Percentiles rank a stretch among this genome's conserved stretches.
These are phyloP conservation scores for Phengaris arion DNA, from an alignment of 2,888 invertebrate species.

Conservation along the genomic window DNA sequence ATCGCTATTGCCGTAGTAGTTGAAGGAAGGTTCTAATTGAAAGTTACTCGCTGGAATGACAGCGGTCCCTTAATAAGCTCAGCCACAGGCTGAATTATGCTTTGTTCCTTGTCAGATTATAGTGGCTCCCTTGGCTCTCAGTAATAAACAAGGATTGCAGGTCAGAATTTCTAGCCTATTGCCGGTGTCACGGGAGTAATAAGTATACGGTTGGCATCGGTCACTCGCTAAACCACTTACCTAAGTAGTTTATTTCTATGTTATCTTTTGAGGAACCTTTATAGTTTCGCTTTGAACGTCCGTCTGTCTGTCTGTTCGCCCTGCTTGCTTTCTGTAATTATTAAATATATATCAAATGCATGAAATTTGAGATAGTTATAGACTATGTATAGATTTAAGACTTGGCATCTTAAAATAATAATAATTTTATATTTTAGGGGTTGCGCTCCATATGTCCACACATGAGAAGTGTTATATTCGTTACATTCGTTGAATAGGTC, in stretches of 20 bases:
- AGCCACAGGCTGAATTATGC: constrained; percentile 49
- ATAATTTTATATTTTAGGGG: no score
- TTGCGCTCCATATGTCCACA: no score
- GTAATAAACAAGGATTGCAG: constrained; percentile 51
- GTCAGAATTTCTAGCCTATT: constrained; percentile 46
- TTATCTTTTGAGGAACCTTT: neutral
- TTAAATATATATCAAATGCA: no score
- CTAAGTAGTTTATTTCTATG: neutral
- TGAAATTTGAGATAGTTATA: no score
- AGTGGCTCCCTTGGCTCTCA: constrained; percentile 51
- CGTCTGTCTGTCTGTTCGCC: no score
- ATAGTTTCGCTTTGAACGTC: no score
- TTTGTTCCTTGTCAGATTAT: constrained; percentile 60
- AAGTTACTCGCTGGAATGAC: constrained; percentile 56
- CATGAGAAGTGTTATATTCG: no score
- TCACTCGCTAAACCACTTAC: neutral
- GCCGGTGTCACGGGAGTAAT: constrained; percentile 43
- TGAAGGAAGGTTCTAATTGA: constrained; percentile 52
- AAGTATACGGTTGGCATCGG: constrained; percentile 35
- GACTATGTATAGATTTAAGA: no score
- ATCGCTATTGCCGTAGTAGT: constrained; percentile 34
- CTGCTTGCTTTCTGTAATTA: no score
- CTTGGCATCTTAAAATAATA: no score
- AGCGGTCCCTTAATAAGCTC: constrained; percentile 57
- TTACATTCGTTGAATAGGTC: no score